phyloP scores from a whole-genome alignment of 2,113 vertebrate genomes.

The Crotalus horridus region DNA sequence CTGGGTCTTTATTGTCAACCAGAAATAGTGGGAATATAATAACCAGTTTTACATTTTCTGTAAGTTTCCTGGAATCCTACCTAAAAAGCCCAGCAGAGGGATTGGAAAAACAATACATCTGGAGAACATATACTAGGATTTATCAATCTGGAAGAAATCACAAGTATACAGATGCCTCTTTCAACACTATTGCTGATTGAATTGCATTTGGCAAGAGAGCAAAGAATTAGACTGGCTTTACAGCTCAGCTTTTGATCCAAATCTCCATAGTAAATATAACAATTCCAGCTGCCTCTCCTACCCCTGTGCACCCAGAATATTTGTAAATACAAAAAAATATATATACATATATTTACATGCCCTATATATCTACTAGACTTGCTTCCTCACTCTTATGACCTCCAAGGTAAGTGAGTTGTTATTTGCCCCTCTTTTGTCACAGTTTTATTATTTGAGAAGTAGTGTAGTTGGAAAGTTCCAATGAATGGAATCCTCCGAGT shows the following conservation, averaged over 20 bases:
- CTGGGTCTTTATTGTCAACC: slow-evolving; percentile 21
- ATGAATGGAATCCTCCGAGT: neutral
- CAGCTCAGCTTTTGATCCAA: slow-evolving; percentile 59
- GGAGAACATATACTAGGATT: slow-evolving; percentile 56
- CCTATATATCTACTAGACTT: neutral
- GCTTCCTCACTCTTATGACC: neutral
- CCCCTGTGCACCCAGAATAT: slow-evolving; percentile 9
- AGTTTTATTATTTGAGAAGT: neutral
- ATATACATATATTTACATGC: neutral
- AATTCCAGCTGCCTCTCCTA: slow-evolving; percentile 43
- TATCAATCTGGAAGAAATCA: slow-evolving; percentile 60
- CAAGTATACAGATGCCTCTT: slow-evolving; percentile 59
- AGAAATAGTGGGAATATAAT: slow-evolving; percentile 8
- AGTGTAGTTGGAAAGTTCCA: neutral
- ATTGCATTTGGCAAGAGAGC: slow-evolving; percentile 54
- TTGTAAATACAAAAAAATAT: neutral
- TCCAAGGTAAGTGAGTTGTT: neutral
- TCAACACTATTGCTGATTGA: slow-evolving; percentile 57
- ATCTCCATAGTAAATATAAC: slow-evolving; percentile 57
- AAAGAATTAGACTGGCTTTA: slow-evolving; percentile 59
- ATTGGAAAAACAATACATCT: slow-evolving; percentile 45
- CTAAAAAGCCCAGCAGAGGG: slow-evolving; percentile 35
- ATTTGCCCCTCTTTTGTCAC: neutral
- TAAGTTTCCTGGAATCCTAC: slow-evolving; percentile 36
- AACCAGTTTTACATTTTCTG: slow-evolving; percentile 35